Base-by-base conservation (phyloP, 2,797 vertebrate species). In the Echiichthys vipera region DNA sequence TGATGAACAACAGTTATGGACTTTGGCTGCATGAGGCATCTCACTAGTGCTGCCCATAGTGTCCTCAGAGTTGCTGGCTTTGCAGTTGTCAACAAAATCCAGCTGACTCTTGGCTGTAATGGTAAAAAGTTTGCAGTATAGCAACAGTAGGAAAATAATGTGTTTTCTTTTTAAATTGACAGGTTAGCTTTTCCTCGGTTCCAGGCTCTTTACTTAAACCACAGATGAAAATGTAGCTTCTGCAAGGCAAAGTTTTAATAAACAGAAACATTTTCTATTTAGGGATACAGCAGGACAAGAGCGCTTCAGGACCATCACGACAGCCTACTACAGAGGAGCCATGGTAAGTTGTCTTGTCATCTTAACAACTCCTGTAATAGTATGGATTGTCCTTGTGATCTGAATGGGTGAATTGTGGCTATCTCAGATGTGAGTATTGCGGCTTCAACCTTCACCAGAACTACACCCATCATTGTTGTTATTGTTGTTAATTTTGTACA, bases 251-350 rank as follows among this genome's bases (percentile, higher is more conserved):
- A 46, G 18, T 65, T 46, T 3, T n/a, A n/a, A n/a, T n/a, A n/a
- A n/a, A n/a, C n/a, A 46, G 61, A 39, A n/a, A 36, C 36, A 6
- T 63, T 64, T 84, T n/a, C 37, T 58, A 25, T 87, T 0, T 75
- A 99, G 97, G 97, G 97, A 99, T 82, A 99, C 97, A 0, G 97
- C 97, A 0, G 97, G 97, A 56, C 97, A 99, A 90, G 97, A 99
- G 84, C 91, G 97, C 0, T 99, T 98, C 85, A 95, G 97, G 77
- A 99, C 97, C 17, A 98, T 99, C 93, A 99, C 97, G 0, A 99
- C 97, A 0, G 97, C 97, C 61, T 99, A 99, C 89, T 99, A 99
- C 94, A 86, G 97, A 84, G 97, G 97, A 62, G 97, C 97, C 1
- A 99, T 99, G 97, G 96, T 97, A 91, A 79, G 88, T 78, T 25